These are phyloP conservation scores for Microcebus lehilahytsara DNA, from an alignment of 2,113 vertebrate species.

Conservation along the genomic window DNA sequence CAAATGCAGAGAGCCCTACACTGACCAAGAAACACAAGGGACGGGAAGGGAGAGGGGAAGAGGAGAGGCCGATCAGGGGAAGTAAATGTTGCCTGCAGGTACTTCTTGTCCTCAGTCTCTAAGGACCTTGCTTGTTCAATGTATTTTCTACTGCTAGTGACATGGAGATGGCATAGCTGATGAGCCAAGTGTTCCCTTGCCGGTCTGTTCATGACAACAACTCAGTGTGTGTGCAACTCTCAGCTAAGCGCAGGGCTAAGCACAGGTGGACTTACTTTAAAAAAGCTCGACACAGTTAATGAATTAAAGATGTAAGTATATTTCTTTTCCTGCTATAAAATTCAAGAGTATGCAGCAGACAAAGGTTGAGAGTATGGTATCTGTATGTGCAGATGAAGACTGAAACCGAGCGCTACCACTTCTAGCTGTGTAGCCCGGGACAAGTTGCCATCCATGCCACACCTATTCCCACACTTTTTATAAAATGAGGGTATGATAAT, in stretches of 20 bases:
- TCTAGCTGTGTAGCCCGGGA: background rate
- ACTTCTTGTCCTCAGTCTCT: background rate
- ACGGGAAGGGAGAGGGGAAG: background rate
- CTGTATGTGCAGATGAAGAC: background rate
- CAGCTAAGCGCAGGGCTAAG: background rate
- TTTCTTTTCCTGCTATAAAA: background rate
- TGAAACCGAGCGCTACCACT: background rate
- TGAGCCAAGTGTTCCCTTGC: background rate
- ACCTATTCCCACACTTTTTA: background rate
- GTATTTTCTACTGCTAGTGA: background rate
- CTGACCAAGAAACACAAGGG: background rate
- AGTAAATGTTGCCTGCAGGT: background rate
- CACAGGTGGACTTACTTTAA: background rate
- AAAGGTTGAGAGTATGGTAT: background rate
- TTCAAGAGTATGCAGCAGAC: background rate
- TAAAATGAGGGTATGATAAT: background rate
- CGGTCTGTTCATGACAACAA: background rate
- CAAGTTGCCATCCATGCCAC: background rate
- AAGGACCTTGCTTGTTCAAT: background rate
- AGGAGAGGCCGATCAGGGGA: background rate
- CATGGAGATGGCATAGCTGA: background rate
- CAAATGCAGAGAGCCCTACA: background rate
- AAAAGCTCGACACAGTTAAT: background rate
- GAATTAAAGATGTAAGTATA: background rate
- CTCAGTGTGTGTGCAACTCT: background rate